Evolutionary conservation across 2,113 vertebrate species (phyloP), one percentile per base, ranked within the genome.

Genomic region (Xyrauchen texanus): DNA sequence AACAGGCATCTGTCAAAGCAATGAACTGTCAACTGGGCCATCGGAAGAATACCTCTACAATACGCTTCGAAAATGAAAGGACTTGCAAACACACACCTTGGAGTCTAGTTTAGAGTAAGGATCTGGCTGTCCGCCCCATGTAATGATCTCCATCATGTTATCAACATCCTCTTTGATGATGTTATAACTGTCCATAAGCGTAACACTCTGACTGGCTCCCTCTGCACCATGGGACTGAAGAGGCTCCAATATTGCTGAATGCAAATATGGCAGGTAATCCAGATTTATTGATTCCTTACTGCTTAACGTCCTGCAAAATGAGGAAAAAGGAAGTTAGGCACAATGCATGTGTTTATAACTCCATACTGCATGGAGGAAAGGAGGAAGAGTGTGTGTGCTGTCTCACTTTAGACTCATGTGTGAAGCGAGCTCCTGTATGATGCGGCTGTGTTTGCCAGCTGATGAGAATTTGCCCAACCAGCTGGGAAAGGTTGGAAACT

Each of bases 401-500:
- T 9, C 92, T 89, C 90, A 99, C 98, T 94, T 95, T 75, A 99
- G 94, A 72, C 95, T 92, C 95, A 96, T 97, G 88, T 99, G 98
- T 79, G 95, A 91, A 0, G 95, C 87, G 7, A 99, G 91, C 84
- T 99, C 97, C 88, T 99, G 96, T 53, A 95, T 10, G 34, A 96
- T 91, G 4, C 96, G 96, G 8, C 95, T 94, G 0, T 98, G 94
- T 88, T 94, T 98, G 82, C 89, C 93, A 0, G 94, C 92, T 0
- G 96, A 96, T 2, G 97, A 99, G 84, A 94, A 89, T 49, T 96
- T 98, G 55, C 98, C 97, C 80, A 99, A 86, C 98, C 98, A 99
- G 91, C 94, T 95, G 60, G 98, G 97, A 76, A 99, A 99, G 45
- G 88, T 88, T 0, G 98, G 98, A 84, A 98, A 98, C 85, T 97